Percentiles rank a stretch among this genome's conserved stretches.
Conservation (phyloP, 2,797 vertebrate species). For the Lepilemur ruficaudatus region DNA sequence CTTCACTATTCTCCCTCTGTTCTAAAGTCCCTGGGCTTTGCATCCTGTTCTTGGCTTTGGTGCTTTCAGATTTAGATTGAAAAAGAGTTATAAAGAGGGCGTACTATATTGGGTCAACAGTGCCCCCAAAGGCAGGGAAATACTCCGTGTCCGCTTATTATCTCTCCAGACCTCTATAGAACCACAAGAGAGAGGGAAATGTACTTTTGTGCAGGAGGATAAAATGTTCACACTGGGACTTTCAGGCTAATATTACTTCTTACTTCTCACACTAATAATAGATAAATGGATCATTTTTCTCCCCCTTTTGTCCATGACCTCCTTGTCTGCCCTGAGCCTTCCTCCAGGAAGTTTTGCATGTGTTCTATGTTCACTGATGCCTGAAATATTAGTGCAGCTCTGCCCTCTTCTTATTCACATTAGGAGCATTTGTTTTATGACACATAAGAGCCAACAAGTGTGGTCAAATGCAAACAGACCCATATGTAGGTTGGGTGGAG, state of each 20-base stretch:
- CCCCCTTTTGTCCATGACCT: not conserved
- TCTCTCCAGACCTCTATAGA: not conserved
- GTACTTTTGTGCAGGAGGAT: not conserved
- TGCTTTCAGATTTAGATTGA: not conserved
- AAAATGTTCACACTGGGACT: not conserved
- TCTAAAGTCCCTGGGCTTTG: not conserved
- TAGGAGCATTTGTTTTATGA: conserved; percentile 73
- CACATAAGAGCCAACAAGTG: conserved; percentile 66
- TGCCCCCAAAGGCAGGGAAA: not conserved
- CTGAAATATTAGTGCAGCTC: conserved; percentile 64
- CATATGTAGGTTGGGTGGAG: conserved; percentile 49
- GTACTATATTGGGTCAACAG: accelerated
- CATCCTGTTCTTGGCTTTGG: not conserved
- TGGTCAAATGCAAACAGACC: conserved; percentile 71
- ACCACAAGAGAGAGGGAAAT: not conserved
- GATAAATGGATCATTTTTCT: not conserved
- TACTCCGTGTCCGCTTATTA: not conserved
- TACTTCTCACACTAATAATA: not conserved
- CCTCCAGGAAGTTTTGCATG: not conserved
- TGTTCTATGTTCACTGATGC: conserved; percentile 40
- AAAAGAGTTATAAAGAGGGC: not conserved
- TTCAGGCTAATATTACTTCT: not conserved
- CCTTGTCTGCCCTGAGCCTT: not conserved
- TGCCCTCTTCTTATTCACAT: conserved; percentile 64
- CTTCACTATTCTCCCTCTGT: not conserved